phyloP scores from a whole-genome alignment of 2,888 invertebrate species.

The Monochamus alternatus region DNA sequence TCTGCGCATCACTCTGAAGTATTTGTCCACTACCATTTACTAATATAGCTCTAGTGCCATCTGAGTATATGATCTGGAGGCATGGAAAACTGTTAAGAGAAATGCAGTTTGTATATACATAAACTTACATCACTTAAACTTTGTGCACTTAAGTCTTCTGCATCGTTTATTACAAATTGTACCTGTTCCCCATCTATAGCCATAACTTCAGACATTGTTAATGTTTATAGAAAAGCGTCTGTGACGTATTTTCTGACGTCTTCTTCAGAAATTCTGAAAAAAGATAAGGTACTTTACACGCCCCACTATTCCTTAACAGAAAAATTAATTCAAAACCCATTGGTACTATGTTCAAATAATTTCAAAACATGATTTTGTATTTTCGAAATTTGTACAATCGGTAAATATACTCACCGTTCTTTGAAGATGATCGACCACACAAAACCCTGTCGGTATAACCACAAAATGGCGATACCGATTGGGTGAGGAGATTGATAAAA shows the following conservation, averaged over 20 bases:
- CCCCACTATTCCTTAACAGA: background rate
- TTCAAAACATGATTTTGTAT: slow-evolving; percentile 13
- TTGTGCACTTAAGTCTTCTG: slow-evolving; percentile 44
- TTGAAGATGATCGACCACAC: slow-evolving; percentile 40
- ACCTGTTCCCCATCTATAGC: slow-evolving; percentile 40
- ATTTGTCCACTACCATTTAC: slow-evolving; percentile 56
- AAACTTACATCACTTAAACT: slow-evolving; percentile 50
- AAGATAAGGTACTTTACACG: background rate
- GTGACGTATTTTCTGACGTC: slow-evolving; percentile 30
- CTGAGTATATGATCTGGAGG: slow-evolving; percentile 55
- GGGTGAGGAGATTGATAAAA: background rate
- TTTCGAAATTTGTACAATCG: slow-evolving; percentile 57
- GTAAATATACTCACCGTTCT: slow-evolving; percentile 57
- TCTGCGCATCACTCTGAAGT: slow-evolving; percentile 46
- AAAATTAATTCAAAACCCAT: background rate
- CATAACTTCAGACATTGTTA: slow-evolving; percentile 47
- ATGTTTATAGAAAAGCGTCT: slow-evolving; percentile 6
- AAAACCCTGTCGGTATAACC: slow-evolving; percentile 38
- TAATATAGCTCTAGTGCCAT: slow-evolving; percentile 57
- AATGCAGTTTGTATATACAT: background rate
- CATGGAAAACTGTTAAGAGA: slow-evolving; percentile 9
- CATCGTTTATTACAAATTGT: slow-evolving; percentile 49
- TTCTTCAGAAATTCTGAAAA: slow-evolving; percentile 12
- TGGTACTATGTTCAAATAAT: slow-evolving; percentile 27
- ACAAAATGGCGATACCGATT: slow-evolving; percentile 49